These are phyloP conservation scores for Paedocypris sp. DNA, from an alignment of 2,113 vertebrate species.

Conservation along the genomic window DNA sequence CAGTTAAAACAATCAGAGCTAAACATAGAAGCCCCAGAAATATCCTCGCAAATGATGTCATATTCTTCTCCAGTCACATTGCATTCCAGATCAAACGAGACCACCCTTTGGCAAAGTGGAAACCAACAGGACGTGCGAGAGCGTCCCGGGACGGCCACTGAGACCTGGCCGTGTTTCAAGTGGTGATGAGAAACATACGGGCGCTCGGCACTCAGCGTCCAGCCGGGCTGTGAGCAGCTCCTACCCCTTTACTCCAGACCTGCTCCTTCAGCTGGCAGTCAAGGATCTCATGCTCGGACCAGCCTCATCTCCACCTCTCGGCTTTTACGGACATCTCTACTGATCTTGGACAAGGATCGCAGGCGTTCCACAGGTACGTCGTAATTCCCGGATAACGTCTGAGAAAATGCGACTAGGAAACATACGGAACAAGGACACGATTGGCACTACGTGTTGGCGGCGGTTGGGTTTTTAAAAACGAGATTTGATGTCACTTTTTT, in stretches of 20 bases:
- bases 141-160: constrained; percentile 57
- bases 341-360: constrained; percentile 31
- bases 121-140: constrained; percentile 45
- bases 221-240: constrained; percentile 70
- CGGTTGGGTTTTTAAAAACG: too few species aligned
- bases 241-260: constrained; percentile 65
- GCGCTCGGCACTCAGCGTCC: constrained; percentile 68
- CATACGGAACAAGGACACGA: too few species aligned
- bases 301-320: not conserved
- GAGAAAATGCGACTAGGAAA: too few species aligned
- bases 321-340: not conserved
- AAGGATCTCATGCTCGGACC: constrained; percentile 22
- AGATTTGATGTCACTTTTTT: too few species aligned
- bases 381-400: not conserved
- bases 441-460: too few species aligned
- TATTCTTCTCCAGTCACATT: not conserved
- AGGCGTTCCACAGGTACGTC: constrained; percentile 30
- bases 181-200: constrained; percentile 88
- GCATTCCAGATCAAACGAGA: constrained; percentile 22
- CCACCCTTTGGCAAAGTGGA: constrained; percentile 22
- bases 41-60: constrained; percentile 9
- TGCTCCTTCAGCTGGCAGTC: constrained; percentile 63
- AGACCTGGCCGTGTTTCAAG: constrained; percentile 76
- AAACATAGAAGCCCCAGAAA: not conserved
- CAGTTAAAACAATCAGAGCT: not conserved